A percentile compares a stretch with the other conserved stretches of the same genome.
These are phyloP conservation scores for Euura lappo DNA, from an alignment of 1,140 invertebrate genomes.

Conservation along the genomic window DNA sequence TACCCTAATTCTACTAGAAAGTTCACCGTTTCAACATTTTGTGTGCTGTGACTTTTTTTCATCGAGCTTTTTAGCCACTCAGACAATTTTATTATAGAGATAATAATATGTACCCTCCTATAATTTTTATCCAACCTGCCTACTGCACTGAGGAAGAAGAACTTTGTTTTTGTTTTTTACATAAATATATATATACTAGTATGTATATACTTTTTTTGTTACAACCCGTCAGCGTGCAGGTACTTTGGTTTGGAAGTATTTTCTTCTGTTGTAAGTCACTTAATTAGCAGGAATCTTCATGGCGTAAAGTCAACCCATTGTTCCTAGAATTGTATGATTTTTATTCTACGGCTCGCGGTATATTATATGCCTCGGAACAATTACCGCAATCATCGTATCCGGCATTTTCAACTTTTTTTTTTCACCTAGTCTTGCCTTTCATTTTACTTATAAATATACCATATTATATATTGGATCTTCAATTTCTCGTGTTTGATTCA, in stretches of 20 bases:
- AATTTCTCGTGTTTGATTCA: too few relatives aligned
- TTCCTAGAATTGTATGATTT: constrained; percentile 54
- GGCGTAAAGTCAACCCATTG: constrained; percentile 48
- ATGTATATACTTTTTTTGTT: not conserved
- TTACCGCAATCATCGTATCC: constrained; percentile 53
- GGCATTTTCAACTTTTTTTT: constrained; percentile 44
- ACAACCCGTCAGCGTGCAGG: not conserved
- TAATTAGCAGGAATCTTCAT: constrained; percentile 54
- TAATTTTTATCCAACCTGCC: too few relatives aligned
- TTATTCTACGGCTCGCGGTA: constrained; percentile 26
- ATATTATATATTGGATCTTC: too few relatives aligned
- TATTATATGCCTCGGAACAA: constrained; percentile 22
- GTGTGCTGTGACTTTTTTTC: too few relatives aligned
- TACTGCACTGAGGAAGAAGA: too few relatives aligned
- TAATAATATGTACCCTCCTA: too few relatives aligned
- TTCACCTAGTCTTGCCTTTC: not conserved
- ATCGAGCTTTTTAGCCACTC: too few relatives aligned
- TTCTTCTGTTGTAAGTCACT: constrained; percentile 48
- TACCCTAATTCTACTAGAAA: too few relatives aligned
- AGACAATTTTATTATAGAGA: too few relatives aligned
- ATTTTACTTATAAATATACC: too few relatives aligned
- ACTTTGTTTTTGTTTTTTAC: not conserved
- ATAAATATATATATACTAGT: too few relatives aligned
- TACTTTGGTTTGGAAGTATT: not conserved
- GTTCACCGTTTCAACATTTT: too few relatives aligned